These are phyloP conservation scores for Musca vetustissima DNA, from an alignment of 1,140 invertebrate genomes.

Conservation along the genomic window DNA sequence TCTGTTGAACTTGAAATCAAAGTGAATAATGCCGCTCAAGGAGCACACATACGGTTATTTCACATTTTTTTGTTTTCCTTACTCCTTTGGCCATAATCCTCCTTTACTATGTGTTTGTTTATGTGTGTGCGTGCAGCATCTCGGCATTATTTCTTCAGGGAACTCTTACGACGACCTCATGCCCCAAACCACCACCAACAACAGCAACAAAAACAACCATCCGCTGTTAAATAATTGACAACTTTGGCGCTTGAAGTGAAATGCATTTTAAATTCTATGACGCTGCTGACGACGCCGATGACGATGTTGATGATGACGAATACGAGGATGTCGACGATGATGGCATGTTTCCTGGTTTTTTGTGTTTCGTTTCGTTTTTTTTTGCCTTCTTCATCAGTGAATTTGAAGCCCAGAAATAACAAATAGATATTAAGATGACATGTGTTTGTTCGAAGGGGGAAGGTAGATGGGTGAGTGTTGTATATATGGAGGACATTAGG, in stretches of 20 bases:
- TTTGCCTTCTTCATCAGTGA: constrained; percentile 2
- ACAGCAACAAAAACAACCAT: not conserved
- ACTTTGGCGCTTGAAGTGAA: constrained; percentile 18
- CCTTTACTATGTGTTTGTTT: constrained; percentile 12
- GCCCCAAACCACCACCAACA: too few relatives aligned
- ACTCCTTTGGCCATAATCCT: not conserved
- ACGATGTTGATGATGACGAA: too few relatives aligned
- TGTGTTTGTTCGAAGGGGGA: too few relatives aligned
- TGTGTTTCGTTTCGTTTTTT: too few relatives aligned
- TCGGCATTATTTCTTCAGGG: not conserved
- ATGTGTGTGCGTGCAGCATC: constrained; percentile 21
- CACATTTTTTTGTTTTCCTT: constrained; percentile 1
- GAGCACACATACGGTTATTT: constrained; percentile 6
- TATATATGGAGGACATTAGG: too few relatives aligned
- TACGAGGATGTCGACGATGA: too few relatives aligned
- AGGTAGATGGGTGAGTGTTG: too few relatives aligned
- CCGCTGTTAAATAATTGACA: constrained; percentile 21
- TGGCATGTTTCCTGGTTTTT: not conserved
- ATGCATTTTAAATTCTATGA: constrained; percentile 20
- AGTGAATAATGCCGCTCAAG: constrained; percentile 23
- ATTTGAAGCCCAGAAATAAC: constrained; percentile 9
- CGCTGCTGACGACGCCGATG: not conserved
- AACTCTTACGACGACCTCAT: too few relatives aligned
- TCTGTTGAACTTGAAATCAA: constrained; percentile 24
- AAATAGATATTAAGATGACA: not conserved